Conservation (phyloP, 2,888 invertebrate species). For the Eulithis prunata region DNA sequence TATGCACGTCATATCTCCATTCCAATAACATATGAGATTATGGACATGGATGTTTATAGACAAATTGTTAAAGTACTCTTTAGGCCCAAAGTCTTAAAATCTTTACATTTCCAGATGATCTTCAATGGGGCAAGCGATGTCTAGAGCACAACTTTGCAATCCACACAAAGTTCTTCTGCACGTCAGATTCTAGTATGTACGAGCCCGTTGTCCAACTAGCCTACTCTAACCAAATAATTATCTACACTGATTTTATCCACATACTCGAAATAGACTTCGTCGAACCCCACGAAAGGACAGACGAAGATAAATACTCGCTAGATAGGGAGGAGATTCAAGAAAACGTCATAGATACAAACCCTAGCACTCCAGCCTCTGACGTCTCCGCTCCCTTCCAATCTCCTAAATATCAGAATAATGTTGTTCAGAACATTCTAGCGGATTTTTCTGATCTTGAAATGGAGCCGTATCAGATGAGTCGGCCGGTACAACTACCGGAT, state of each 20-base stretch:
- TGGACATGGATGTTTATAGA: no score
- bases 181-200: constrained; percentile 92
- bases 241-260: constrained; percentile 94
- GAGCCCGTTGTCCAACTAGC: constrained; percentile 88
- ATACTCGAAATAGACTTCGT: constrained; percentile 87
- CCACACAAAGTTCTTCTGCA: constrained; percentile 95
- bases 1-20: neutral
- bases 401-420: constrained; percentile 81
- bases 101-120: constrained; percentile 65
- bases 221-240: constrained; percentile 89
- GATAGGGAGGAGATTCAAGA: constrained; percentile 59
- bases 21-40: no score
- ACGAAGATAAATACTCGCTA: constrained; percentile 65
- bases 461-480: constrained; percentile 76
- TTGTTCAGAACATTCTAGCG: constrained; percentile 85
- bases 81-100: neutral
- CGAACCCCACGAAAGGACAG: constrained; percentile 67
- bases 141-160: constrained; percentile 95
- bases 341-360: constrained; percentile 66
- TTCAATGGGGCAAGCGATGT: constrained; percentile 89
- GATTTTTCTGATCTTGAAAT: constrained; percentile 86
- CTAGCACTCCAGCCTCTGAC: constrained; percentile 69
- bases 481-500: constrained; percentile 73
- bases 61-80: neutral
- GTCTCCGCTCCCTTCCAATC: constrained; percentile 78